A percentile compares a stretch with the other conserved stretches of the same genome.
Evolutionary conservation across 2,888 invertebrate genomes (phyloP).

Genomic region (Ophion ventricosus): DNA sequence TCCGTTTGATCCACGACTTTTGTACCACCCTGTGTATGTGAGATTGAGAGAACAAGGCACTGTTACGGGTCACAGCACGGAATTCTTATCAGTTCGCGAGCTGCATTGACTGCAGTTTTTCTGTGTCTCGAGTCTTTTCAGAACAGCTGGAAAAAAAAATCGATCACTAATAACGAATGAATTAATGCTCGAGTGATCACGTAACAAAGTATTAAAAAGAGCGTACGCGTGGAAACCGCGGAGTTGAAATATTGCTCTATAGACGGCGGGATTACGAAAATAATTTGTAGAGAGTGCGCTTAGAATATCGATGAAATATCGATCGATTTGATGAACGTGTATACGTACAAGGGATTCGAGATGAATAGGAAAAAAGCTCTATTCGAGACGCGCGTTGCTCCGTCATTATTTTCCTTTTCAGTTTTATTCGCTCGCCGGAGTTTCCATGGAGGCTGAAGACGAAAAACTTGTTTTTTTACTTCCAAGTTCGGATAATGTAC

Average conservation of each 20-base stretch:
- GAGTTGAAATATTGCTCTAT: not conserved
- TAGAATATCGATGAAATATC: conserved; percentile 40
- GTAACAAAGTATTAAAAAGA: conserved; percentile 21
- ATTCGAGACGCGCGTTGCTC: conserved; percentile 12
- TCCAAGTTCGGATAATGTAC: conserved; percentile 29
- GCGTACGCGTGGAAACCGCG: not conserved
- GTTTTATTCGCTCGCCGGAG: conserved; percentile 40
- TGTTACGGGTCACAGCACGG: conserved; percentile 20
- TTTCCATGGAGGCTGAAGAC: conserved; percentile 42
- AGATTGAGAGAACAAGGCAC: not conserved
- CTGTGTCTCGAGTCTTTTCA: conserved; percentile 5
- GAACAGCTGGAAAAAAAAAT: conserved; percentile 10
- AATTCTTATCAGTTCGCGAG: conserved; percentile 7
- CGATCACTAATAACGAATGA: conserved; percentile 28
- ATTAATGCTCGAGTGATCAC: conserved; percentile 38
- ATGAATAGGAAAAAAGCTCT: conserved; percentile 33
- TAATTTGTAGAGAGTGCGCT: conserved; percentile 41
- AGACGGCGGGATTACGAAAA: conserved; percentile 21
- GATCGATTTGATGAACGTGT: conserved; percentile 33
- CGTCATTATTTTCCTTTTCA: conserved; percentile 48
- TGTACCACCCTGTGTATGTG: too few species aligned
- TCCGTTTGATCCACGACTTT: too few species aligned
- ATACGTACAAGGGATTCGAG: not conserved
- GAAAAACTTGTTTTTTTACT: conserved; percentile 41
- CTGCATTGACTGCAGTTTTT: conserved; percentile 3